Evolutionary conservation across 2,888 invertebrate genomes (phyloP), one percentile per base, ranked within the genome.

Genomic region (Athalia circularis): DNA sequence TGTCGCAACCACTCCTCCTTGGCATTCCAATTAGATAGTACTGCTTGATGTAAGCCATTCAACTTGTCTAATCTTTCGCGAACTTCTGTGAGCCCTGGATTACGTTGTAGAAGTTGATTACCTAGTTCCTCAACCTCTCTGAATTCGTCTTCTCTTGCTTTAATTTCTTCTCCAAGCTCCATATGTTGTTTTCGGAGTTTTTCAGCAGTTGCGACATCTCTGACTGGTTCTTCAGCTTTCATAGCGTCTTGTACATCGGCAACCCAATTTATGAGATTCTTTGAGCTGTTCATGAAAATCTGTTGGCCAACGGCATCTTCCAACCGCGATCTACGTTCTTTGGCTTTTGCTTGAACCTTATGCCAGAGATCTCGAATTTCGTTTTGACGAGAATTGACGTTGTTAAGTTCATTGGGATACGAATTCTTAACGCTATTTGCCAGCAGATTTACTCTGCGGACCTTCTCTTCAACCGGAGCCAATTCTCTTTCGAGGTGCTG

Each of bases 291-390:
- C 87, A 95, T 95, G 90, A 98, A 98, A 87, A 98, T 96, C 90
- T 99, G 98, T 87, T 97, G 96, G 0, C 99, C 99, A 3, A 99
- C 98, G 1, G 98, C 97, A 87, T 97, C 97, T 90, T 98, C 98
- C 52, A 99, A 92, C 67, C 97, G 92, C 0, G 94, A 94, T 82
- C 98, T 93, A 0, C 98, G 92, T 84, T 97, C 96, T 8, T 94
- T 93, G 0, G 98, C 98, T 88, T 97, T 97, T 50, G 94, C 94
- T 90, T 95, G 93, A 68, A 99, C 95, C 85, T 96, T 94, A 83
- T 95, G 94, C 98, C 99, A 99, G 89, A 98, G 92, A 80, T 94
- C 94, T 85, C 95, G 94, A 77, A 99, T 95, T 91, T 98, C 96
- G 81, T 93, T 93, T 91, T 98, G 97, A 8, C 97, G 93, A 0